phyloP scores from a whole-genome alignment of 2,797 vertebrate genomes.

The Nasua narica region DNA sequence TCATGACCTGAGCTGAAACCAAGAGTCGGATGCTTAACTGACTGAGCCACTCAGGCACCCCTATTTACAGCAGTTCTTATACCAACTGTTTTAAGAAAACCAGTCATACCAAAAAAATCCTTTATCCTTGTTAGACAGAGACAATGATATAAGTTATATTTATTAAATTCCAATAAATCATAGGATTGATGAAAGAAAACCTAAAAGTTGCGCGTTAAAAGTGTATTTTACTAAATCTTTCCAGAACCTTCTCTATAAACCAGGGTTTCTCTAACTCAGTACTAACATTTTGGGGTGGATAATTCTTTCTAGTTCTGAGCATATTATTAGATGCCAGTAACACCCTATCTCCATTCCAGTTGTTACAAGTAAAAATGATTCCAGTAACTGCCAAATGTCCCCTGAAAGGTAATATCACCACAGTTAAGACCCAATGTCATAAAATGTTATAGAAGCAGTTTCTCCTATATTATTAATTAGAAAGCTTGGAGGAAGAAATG shows the following conservation, averaged over 20 bases:
- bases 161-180: constrained; percentile 24
- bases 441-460: background rate
- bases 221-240: background rate
- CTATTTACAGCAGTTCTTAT: background rate
- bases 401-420: background rate
- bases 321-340: background rate
- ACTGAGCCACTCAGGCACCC: background rate
- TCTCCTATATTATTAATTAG: background rate
- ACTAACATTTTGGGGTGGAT: background rate
- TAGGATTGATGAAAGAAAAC: background rate
- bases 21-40: background rate
- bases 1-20: background rate
- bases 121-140: background rate
- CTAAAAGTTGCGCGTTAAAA: background rate
- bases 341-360: background rate
- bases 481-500: background rate
- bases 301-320: background rate
- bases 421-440: background rate
- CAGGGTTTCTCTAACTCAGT: background rate
- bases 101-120: background rate
- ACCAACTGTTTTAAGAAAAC: background rate
- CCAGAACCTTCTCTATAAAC: background rate
- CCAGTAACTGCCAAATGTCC: background rate
- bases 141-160: background rate
- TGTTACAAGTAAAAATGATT: background rate